Evolutionary conservation across 2,113 vertebrate species (phyloP), one percentile per base, ranked within the genome.

Genomic region (Sorex fumeus): DNA sequence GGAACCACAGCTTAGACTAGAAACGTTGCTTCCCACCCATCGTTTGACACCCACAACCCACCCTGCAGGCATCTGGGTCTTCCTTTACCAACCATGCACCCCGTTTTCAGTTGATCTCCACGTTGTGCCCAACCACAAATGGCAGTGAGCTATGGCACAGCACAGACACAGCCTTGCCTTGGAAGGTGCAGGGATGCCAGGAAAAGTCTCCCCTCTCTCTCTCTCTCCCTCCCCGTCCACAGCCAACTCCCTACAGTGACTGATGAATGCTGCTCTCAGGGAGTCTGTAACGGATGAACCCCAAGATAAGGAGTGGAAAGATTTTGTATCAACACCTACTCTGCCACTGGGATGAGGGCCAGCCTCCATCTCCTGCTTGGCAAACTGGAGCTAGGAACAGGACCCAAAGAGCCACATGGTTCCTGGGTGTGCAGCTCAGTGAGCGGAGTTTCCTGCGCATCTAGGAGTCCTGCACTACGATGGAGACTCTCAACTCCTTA

Each of bases 341-440:
- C 23, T 27, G 8, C 4, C n/a, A 8, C 19, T 16, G 25, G 32
- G 60, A 8, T 11, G 2, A 1, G 1, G 9, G 19, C 8, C 25
- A 6, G n/a, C 4, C 30, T 69, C 34, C 32, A 0, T 8, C 62
- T 36, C 36, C 8, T 19, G 10, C 2, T n/a, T 0, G 45, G 69
- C 60, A 11, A 60, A 32, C 21, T 34, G 18, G 40, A 53, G 23
- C 3, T 21, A 11, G 75, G 32, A 71, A 28, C 6, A 3, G 21
- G 69, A 28, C 12, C 0, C 8, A 18, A 43, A 84, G 18, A 70
- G 10, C 19, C 19, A 36, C 1, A 0, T 3, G 47, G 27, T 1
- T 32, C 62, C 60, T n/a, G 9, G 21, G 9, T 1, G 0, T 18
- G 2, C 3, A 13, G 0, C 4, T 60, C 5, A 3, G 3, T 60